A percentile compares a stretch with the other conserved stretches of the same genome.
phyloP scores from a whole-genome alignment of 2,888 invertebrate species.

The Gonocerus acuteangulatus region DNA sequence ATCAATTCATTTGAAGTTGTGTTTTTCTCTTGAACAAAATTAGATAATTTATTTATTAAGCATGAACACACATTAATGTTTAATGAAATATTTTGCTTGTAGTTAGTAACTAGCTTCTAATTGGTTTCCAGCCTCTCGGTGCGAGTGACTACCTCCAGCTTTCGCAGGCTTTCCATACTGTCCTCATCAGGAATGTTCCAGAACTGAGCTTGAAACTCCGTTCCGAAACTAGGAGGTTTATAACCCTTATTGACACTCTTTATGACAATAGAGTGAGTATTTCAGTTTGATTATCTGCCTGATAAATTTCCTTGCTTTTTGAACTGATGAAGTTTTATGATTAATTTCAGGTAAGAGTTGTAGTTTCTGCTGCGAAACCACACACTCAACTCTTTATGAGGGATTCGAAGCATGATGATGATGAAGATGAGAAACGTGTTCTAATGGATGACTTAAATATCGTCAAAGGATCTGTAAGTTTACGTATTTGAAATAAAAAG shows the following conservation, averaged over 20 bases:
- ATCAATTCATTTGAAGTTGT: no score
- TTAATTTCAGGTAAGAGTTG: slow-evolving; percentile 56
- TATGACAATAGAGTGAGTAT: slow-evolving; percentile 82
- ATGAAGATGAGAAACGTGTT: slow-evolving; percentile 70
- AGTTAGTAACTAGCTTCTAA: no score
- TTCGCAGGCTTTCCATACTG: slow-evolving; percentile 88
- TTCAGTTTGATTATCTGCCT: no score
- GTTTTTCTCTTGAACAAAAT: no score
- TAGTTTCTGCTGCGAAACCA: slow-evolving; percentile 74
- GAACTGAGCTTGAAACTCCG: slow-evolving; percentile 67
- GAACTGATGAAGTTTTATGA: not conserved
- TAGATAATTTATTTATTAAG: no score
- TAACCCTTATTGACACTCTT: slow-evolving; percentile 91
- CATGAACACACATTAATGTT: no score
- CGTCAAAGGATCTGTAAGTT: slow-evolving; percentile 59
- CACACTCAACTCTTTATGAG: slow-evolving; percentile 64
- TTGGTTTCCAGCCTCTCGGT: slow-evolving; percentile 75
- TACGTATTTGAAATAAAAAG: no score
- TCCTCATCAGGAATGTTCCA: slow-evolving; percentile 84
- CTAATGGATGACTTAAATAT: slow-evolving; percentile 95
- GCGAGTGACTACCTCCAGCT: slow-evolving; percentile 92
- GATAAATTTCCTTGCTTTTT: not conserved
- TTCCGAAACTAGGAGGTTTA: slow-evolving; percentile 88
- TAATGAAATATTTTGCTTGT: no score
- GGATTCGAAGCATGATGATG: slow-evolving; percentile 44